Conservation (phyloP, 1,140 invertebrate genomes). For the Anastrepha ludens region DNA sequence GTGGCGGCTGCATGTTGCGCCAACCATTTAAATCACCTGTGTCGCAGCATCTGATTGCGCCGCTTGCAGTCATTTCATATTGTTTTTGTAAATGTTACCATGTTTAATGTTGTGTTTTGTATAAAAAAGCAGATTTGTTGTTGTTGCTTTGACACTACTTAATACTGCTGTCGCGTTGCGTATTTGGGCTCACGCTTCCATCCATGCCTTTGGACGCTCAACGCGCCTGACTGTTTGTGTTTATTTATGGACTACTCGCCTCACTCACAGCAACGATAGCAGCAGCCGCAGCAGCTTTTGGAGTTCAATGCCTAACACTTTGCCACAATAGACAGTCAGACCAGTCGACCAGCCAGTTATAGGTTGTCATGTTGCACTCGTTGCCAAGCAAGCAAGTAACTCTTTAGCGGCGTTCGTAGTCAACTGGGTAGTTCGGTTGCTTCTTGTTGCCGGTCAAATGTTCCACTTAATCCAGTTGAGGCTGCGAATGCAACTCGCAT, state of each 20-base stretch:
- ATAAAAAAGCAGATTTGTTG: not conserved
- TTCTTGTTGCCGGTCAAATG: constrained; percentile 15
- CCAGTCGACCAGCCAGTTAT: no score
- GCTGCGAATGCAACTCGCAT: not conserved
- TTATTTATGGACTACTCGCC: constrained; percentile 39
- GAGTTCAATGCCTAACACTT: constrained; percentile 39
- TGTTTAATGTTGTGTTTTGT: not conserved
- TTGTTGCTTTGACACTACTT: constrained; percentile 18
- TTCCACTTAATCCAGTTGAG: not conserved
- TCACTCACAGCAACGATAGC: not conserved
- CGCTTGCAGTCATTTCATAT: not conserved
- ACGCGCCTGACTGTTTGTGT: not conserved
- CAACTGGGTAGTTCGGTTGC: constrained; percentile 1
- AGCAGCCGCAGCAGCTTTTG: not conserved
- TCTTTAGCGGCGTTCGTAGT: not conserved
- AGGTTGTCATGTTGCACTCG: not conserved
- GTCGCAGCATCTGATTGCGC: not conserved
- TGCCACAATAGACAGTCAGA: not conserved
- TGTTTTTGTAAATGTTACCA: not conserved
- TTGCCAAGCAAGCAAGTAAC: not conserved
- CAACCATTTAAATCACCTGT: constrained; percentile 42
- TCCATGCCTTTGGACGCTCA: not conserved
- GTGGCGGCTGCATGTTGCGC: not conserved
- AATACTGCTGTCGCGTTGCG: not conserved
- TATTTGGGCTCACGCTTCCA: constrained; percentile 1